Evolutionary conservation across 2,797 vertebrate genomes (phyloP).

Genomic region (Protonibea diacanthus): DNA sequence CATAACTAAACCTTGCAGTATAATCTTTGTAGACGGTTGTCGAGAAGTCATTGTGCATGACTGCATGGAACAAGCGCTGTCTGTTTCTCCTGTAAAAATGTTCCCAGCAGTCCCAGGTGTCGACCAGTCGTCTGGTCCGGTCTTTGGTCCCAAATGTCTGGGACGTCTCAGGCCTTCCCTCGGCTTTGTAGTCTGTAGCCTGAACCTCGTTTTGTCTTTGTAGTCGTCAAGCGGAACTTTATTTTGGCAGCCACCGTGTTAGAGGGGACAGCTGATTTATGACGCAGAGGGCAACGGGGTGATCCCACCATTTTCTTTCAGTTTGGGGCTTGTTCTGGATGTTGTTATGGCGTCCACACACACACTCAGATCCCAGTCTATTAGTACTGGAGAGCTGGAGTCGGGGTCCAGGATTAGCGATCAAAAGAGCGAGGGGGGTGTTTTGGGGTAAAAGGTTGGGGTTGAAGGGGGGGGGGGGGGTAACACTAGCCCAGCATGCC

Average conservation of each 20-base stretch:
- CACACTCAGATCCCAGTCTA: slow-evolving; percentile 39
- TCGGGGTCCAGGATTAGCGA: slow-evolving; percentile 78
- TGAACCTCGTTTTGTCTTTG: slow-evolving; percentile 78
- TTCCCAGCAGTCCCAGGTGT: slow-evolving; percentile 71
- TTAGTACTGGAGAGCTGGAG: slow-evolving; percentile 47
- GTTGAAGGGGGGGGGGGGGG: slow-evolving; percentile 30
- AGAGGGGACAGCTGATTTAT: slow-evolving; percentile 79
- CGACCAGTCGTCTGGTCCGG: slow-evolving; percentile 39
- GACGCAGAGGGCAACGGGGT: slow-evolving; percentile 25
- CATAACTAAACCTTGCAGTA: background rate
- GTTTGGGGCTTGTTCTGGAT: slow-evolving; percentile 64
- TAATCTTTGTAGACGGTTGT: background rate
- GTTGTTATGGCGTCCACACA: slow-evolving; percentile 70
- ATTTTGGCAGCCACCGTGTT: slow-evolving; percentile 71
- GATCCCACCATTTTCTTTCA: slow-evolving; percentile 52
- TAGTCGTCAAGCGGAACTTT: slow-evolving; percentile 71
- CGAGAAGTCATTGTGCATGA: background rate
- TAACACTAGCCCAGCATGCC: slow-evolving; percentile 75
- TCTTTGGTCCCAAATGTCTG: slow-evolving; percentile 53
- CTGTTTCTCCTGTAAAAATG: slow-evolving; percentile 29
- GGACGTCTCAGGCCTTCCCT: slow-evolving; percentile 53
- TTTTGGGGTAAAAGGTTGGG: slow-evolving; percentile 50
- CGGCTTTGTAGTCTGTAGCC: slow-evolving; percentile 74
- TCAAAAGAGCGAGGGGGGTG: slow-evolving; percentile 77
- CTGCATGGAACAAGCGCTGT: background rate